Percentiles rank a stretch among this genome's conserved stretches.
These are phyloP conservation scores for Heliconius eleuchia DNA, from an alignment of 1,140 invertebrate species.

Conservation along the genomic window DNA sequence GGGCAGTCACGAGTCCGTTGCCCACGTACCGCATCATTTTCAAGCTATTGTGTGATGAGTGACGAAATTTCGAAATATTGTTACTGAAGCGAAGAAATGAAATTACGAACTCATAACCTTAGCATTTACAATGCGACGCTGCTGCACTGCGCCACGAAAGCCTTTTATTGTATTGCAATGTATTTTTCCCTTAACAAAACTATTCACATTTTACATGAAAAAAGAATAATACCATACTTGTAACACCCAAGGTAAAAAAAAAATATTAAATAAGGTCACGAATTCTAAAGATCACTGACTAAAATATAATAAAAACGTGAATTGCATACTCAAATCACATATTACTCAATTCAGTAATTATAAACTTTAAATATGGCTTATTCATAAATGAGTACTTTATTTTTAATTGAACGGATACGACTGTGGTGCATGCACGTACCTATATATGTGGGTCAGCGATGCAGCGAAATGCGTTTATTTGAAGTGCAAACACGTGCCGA, in stretches of 20 bases:
- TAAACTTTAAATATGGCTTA: constrained; percentile 1
- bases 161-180: too few species aligned
- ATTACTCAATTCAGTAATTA: background rate
- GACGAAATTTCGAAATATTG: too few species aligned
- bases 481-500: constrained; percentile 29
- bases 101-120: too few species aligned
- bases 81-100: too few species aligned
- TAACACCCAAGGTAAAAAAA: background rate
- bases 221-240: too few species aligned
- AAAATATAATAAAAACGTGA: background rate
- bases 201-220: too few species aligned
- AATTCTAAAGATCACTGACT: background rate
- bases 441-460: constrained; percentile 35
- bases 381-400: constrained; percentile 29
- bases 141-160: too few species aligned
- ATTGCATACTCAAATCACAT: background rate
- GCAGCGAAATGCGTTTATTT: constrained; percentile 40
- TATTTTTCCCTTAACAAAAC: too few species aligned
- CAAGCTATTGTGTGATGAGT: too few species aligned
- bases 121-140: too few species aligned
- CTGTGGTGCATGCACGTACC: constrained; percentile 30
- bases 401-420: constrained; percentile 53
- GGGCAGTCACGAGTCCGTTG: too few species aligned
- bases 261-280: background rate
- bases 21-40: too few species aligned